Evolutionary conservation across 2,113 vertebrate genomes (phyloP), one percentile per base, ranked within the genome.

Genomic region (Macrotus californicus): DNA sequence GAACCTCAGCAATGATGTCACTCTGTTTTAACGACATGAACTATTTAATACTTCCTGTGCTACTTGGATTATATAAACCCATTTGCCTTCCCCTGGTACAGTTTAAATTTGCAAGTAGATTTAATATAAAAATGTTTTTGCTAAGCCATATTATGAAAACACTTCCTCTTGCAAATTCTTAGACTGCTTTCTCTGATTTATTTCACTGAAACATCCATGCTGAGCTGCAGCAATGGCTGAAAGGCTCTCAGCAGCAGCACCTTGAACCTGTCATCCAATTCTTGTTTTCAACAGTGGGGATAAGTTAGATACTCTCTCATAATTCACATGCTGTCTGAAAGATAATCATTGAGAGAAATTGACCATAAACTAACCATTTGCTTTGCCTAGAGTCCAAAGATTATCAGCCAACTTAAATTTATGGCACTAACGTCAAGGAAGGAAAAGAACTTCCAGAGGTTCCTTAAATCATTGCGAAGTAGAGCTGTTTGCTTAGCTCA

Each of bases 261-360:
- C 97, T 97, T 96, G 91, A 97, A 97, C 89, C 84, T 95, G 96
- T 93, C 97, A 96, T 95, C 91, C 79, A 89, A 94, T 94, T 97
- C 69, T 82, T 86, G 88, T 97, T 97, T 95, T 97, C 95, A 97
- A 97, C 82, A 96, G 97, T 77, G 89, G 89, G 91, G 91, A 89
- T 94, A 94, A 64, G 96, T 93, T 97, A 97, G 95, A 95, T 96
- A 94, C 87, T 87, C 14, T 48, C 66, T 90, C 41, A 93, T 97
- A 97, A 97, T 95, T 98, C 98, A 98, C 96, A 95, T 41, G 69
- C 96, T 89, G 92, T 95, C 97, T 97, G 97, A 97, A 98, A 95
- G 97, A 97, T 94, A 97, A 97, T 97, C 96, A 96, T 94, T 96
- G 72, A 96, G 92, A 97, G 90, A 96, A 97, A 97, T 19, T 97